Base-by-base conservation (phyloP, 2,113 vertebrate species). In the Grus americana region DNA sequence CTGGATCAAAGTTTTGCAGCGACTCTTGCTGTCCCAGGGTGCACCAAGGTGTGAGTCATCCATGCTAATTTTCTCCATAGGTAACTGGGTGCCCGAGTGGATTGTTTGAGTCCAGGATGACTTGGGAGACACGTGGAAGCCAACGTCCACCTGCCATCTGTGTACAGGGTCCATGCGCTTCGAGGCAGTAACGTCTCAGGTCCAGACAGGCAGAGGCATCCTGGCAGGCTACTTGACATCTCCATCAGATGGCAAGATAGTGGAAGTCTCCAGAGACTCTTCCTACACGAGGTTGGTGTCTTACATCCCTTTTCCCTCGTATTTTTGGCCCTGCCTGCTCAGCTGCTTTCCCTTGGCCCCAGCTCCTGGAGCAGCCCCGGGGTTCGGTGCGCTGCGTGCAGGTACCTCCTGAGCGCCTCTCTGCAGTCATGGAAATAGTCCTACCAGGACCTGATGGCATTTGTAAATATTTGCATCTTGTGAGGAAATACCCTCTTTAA, bases 401-500 rank as follows among this genome's bases (percentile, higher is more conserved):
- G 68, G 36, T 88, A 49, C 54, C 59, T 46, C n/a, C 52, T 24
- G 22, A 74, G 26, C 34, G 26, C 70, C 38, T 18, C 50, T 54
- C 44, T 90, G 32, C 44, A 59, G 72, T 68, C 30, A 36, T 30
- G 44, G 66, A 80, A 67, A 44, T 47, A 57, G 44, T 71, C 61
- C 75, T 71, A 10, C 47, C 54, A 75, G 70, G 65, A 30, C 73
- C 86, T 71, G 40, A 22, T 80, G 79, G 73, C 44, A 83, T 55
- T 78, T 62, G 76, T 57, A 86, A 73, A 62, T 62, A 86, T 76
- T 89, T 80, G 47, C 26, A 26, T 95, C 88, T 87, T 85, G 70
- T 75, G 63, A 79, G 78, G 87, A 95, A 96, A 82, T 84, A 46
- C 58, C 73, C 62, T 66, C 8, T 80, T 96, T 65, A 94, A 95